Conservation (phyloP, 37 sponge, comb jelly and placozoan genomes). For the Ephydatia muelleri region DNA sequence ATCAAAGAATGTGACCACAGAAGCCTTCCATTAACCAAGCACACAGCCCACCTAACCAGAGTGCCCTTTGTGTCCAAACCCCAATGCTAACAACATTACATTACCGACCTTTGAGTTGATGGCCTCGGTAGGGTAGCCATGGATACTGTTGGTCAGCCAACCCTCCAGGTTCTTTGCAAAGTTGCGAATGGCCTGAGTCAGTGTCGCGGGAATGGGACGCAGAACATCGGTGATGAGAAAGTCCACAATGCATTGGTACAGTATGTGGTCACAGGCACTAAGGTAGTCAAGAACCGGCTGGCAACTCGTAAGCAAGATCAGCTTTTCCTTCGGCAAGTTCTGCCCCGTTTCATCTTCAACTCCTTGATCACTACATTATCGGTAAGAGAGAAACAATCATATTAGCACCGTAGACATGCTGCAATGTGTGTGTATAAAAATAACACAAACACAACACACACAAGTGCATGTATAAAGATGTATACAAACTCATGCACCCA, state of each 20-base stretch:
- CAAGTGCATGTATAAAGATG: too few relatives aligned
- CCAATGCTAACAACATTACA: neutral
- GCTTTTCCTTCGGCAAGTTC: slow-evolving; percentile 65
- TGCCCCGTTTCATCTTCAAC: slow-evolving; percentile 60
- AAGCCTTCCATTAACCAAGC: neutral
- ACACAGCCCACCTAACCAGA: neutral
- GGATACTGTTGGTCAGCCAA: slow-evolving; percentile 71
- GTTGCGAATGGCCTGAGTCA: slow-evolving; percentile 96
- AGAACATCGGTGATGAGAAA: slow-evolving; percentile 93
- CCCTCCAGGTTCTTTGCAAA: slow-evolving; percentile 97
- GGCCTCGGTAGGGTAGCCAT: slow-evolving; percentile 70
- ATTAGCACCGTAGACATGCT: too few relatives aligned
- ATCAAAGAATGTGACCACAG: slow-evolving; percentile 5
- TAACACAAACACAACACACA: too few relatives aligned
- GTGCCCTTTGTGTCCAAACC: neutral
- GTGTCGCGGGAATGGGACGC: slow-evolving; percentile 91
- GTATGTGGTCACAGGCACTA: slow-evolving; percentile 83
- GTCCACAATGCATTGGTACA: slow-evolving; percentile 95
- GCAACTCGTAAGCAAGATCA: slow-evolving; percentile 61
- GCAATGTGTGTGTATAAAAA: too few relatives aligned
- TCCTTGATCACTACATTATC: neutral
- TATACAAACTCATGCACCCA: too few relatives aligned
- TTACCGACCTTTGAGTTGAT: slow-evolving; percentile 75
- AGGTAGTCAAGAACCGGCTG: slow-evolving; percentile 72
- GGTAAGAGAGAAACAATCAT: neutral